Evolutionary conservation across 1,140 invertebrate species (phyloP), one percentile per base, ranked within the genome.

Genomic region (Piezodorus guildinii): DNA sequence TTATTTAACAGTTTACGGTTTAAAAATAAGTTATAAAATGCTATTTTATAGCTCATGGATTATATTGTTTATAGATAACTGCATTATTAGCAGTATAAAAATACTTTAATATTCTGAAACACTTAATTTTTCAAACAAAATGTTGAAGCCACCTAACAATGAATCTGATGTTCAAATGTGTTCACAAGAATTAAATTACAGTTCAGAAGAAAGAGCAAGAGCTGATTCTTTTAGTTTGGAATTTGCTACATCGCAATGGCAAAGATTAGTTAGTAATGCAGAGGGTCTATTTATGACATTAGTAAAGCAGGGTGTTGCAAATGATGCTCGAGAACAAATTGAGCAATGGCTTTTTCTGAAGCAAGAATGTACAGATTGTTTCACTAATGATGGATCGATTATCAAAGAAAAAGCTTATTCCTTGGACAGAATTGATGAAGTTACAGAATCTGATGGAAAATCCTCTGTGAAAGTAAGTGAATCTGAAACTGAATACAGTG

Each of bases 271-370:
- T 6, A 81, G 85, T 2, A 90, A 90, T 77, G 88, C 88, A 10
- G 87, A 90, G 73, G 85, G 85, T n/a, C 72, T 91, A 14, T 87
- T 90, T 71, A 83, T 85, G 69, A 88, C 85, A 77, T 73, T 83
- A 10, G 74, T 81, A 34, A 69, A 72, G 4, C 84, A 85, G 67
- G 74, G 78, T 39, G 72, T 90, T 52, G 78, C 82, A 9, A 81
- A 85, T 62, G 75, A 79, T 62, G 84, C 87, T 70, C 79, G 83
- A 67, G 85, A 86, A 70, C 86, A 87, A 74, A 87, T 90, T n/a
- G 86, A 87, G 71, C 84, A 88, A 65, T 91, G 88, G 88, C 74
- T 91, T 4, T 88, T 85, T 69, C 77, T 90, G 66, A 90, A 90
- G 73, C 86, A 88, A 66, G 88, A 91, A 72, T 90, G 87, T 73